These are phyloP conservation scores for Atopsyche davidsoni DNA, from an alignment of 1,140 invertebrate genomes.

Conservation along the genomic window DNA sequence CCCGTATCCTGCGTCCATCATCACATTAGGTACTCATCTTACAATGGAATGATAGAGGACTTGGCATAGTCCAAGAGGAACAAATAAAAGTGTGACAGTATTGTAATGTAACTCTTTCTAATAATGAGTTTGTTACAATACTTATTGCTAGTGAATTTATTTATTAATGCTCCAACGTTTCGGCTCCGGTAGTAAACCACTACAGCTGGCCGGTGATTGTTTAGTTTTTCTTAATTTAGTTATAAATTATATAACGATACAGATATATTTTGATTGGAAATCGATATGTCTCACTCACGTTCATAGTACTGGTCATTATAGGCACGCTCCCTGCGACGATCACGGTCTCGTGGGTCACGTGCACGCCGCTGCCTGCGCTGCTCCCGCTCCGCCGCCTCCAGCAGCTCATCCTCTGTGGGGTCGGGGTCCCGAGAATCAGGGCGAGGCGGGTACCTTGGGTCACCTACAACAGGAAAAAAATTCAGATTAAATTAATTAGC, in stretches of 20 bases:
- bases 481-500: background rate
- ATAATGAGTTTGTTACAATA: too few relatives aligned
- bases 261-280: background rate
- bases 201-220: too few relatives aligned
- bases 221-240: background rate
- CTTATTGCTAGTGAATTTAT: too few relatives aligned
- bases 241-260: background rate
- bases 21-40: too few relatives aligned
- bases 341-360: slow-evolving; percentile 31
- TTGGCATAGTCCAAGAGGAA: too few relatives aligned
- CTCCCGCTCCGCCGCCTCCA: slow-evolving; percentile 30
- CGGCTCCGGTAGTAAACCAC: too few relatives aligned
- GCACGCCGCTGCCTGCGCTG: slow-evolving; percentile 31
- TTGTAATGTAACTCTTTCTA: too few relatives aligned
- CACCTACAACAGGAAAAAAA: slow-evolving; percentile 36
- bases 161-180: too few relatives aligned
- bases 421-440: slow-evolving; percentile 37
- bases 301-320: slow-evolving; percentile 34
- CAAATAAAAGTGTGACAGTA: too few relatives aligned
- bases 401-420: slow-evolving; percentile 32
- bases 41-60: too few relatives aligned
- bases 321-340: slow-evolving; percentile 35
- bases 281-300: slow-evolving; percentile 8
- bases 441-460: slow-evolving; percentile 40
- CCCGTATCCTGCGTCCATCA: slow-evolving; percentile 48